These are phyloP conservation scores for Hyposoter dolosus DNA, from an alignment of 2,888 invertebrate genomes.

Conservation along the genomic window DNA sequence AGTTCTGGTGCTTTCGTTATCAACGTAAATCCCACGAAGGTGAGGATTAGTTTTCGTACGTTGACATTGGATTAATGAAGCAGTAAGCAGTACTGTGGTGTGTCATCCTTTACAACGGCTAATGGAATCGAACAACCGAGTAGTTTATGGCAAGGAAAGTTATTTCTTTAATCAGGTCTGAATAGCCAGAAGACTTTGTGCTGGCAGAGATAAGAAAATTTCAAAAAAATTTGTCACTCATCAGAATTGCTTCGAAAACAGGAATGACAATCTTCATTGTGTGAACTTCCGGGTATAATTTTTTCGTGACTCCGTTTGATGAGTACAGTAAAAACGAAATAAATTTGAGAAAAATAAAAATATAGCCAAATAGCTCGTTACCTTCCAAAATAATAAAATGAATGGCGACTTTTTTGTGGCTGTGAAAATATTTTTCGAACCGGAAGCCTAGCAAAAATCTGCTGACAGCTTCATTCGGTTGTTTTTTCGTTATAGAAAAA, in stretches of 20 bases:
- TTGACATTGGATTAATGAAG: constrained; percentile 7
- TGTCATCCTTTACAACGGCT: neutral
- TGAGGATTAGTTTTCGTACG: neutral
- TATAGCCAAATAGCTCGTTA: neutral
- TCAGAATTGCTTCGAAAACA: neutral
- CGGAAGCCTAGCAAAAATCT: neutral
- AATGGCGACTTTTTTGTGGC: neutral
- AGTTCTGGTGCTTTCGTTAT: constrained; percentile 13
- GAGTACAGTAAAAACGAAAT: neutral
- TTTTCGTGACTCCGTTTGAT: neutral
- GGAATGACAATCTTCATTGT: neutral
- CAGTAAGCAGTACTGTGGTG: neutral
- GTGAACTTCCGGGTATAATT: neutral
- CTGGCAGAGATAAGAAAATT: neutral
- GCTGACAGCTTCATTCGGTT: neutral
- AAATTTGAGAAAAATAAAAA: neutral
- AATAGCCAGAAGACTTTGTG: neutral
- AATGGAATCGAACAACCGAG: neutral
- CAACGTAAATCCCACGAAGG: neutral
- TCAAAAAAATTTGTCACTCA: neutral
- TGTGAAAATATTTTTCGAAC: too few relatives aligned
- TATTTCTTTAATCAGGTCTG: neutral
- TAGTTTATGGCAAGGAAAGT: neutral
- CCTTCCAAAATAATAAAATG: neutral
- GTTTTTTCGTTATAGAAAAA: neutral